Percentiles rank a stretch among this genome's conserved stretches.
Conservation (phyloP, 1,140 invertebrate genomes). For the Drosophila bifasciata region DNA sequence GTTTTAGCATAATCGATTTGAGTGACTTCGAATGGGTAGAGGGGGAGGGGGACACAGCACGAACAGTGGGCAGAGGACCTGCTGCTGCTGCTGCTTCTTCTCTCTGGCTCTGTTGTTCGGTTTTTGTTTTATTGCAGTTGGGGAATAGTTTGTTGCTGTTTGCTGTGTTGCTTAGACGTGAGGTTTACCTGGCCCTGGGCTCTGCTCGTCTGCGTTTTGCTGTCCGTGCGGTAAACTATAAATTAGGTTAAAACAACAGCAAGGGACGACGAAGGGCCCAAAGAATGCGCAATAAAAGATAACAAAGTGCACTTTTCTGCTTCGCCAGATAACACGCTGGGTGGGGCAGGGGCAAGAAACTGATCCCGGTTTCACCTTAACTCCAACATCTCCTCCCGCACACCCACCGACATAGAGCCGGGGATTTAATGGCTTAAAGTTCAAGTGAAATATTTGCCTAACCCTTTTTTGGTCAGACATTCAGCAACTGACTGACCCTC, state of each 20-base stretch:
- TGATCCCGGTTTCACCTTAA: slow-evolving; percentile 20
- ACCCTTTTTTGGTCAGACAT: slow-evolving; percentile 52
- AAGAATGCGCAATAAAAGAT: slow-evolving; percentile 82
- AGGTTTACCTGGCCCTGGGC: slow-evolving; percentile 56
- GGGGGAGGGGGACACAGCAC: slow-evolving; percentile 15
- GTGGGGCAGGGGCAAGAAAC: slow-evolving; percentile 25
- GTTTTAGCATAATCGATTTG: slow-evolving; percentile 83
- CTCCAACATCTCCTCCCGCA: slow-evolving; percentile 7
- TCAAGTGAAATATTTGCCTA: slow-evolving; percentile 76
- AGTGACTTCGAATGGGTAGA: slow-evolving; percentile 67
- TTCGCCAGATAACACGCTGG: slow-evolving; percentile 60
- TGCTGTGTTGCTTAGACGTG: slow-evolving; percentile 55
- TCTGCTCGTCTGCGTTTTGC: slow-evolving; percentile 8
- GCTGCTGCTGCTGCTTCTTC: slow-evolving; percentile 29
- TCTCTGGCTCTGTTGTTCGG: slow-evolving; percentile 46
- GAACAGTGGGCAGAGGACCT: slow-evolving; percentile 10
- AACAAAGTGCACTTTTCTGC: slow-evolving; percentile 80
- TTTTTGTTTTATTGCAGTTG: slow-evolving; percentile 81
- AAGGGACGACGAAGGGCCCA: slow-evolving; percentile 28
- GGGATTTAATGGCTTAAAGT: slow-evolving; percentile 76
- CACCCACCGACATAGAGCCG: slow-evolving; percentile 25
- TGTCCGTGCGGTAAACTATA: slow-evolving; percentile 71
- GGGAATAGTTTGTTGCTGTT: slow-evolving; percentile 53
- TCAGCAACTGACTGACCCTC: slow-evolving; percentile 37
- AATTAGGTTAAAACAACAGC: slow-evolving; percentile 80